Conservation (phyloP, 1,140 invertebrate genomes). For the Wasmannia auropunctata region DNA sequence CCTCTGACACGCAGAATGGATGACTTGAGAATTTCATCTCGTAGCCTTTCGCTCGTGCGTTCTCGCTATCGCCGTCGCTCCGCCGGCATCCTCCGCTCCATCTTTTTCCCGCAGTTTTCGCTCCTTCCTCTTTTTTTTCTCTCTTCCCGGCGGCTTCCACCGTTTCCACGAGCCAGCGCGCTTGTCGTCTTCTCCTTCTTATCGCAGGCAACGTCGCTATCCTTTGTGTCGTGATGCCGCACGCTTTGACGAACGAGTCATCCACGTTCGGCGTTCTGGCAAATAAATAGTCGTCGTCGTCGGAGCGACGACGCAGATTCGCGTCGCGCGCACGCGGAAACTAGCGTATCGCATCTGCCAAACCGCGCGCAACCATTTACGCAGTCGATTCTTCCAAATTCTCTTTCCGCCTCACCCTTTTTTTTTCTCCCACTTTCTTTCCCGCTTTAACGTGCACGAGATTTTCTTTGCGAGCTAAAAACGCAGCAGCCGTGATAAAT, state of each 20-base stretch:
- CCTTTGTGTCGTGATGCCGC: constrained; percentile 47
- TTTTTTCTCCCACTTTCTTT: constrained; percentile 20
- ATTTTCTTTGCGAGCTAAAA: constrained; percentile 27
- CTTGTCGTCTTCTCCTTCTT: constrained; percentile 40
- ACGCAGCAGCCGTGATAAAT: constrained; percentile 38
- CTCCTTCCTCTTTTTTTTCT: constrained; percentile 25
- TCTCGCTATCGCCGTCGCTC: constrained; percentile 48
- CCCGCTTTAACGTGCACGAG: background rate
- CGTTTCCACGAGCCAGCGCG: constrained; percentile 65
- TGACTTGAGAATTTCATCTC: constrained; percentile 78
- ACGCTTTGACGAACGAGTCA: constrained; percentile 56
- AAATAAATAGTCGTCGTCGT: constrained; percentile 43
- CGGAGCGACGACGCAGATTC: constrained; percentile 24
- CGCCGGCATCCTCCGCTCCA: background rate
- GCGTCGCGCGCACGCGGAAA: constrained; percentile 20
- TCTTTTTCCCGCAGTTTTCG: constrained; percentile 45
- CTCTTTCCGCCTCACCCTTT: background rate
- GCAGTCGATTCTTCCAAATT: constrained; percentile 37
- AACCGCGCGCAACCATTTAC: constrained; percentile 44
- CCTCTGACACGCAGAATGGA: constrained; percentile 77
- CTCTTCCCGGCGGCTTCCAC: constrained; percentile 8
- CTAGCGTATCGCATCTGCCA: constrained; percentile 28
- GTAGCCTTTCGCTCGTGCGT: constrained; percentile 53
- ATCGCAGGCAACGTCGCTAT: constrained; percentile 40
- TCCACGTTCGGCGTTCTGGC: constrained; percentile 36